Base-by-base conservation (phyloP, 1,140 invertebrate species). In the Stratiolaelaps scimitus region DNA sequence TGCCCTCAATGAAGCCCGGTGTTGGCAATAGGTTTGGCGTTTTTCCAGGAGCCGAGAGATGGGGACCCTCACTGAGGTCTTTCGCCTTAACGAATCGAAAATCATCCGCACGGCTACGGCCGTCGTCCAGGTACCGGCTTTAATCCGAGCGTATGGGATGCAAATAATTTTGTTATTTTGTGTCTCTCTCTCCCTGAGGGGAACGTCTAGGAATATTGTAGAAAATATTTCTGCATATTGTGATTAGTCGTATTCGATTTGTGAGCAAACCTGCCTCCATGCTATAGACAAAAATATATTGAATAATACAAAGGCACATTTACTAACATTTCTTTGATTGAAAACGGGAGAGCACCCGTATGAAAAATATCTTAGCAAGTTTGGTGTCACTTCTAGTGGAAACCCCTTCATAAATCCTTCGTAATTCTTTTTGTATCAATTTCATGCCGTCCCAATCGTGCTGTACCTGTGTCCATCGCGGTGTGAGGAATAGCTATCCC, bases 21-120 rank as follows among this genome's bases (percentile, higher is more conserved):
- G 53, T 60, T 5, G 53, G 53, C 2, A 60, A 34, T 4, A 60
- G 53, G 53, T 60, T 60, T 2, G 53, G 53, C 4, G 53, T 60
- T 34, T 60, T 60, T 17, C 53, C 53, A 1, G 53, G 53, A 1
- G 53, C 53, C 4, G 53, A 26, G 26, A 60, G 23, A 26, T 60
- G 53, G 6, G 53, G 53, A 17, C 53, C 53, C 20, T 60, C 53
- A 23, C 53, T 60, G 5, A 60, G 26, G 23, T 60, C 53, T 26
- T 60, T 60, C 13, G 53, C 53, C 20, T 60, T 60, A 15, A 60
- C 34, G 53, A 29, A 60, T 17, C 53, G 53, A 34, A 60, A 60
- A 17, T 60, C 53, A 23, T 60, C 53, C 53, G 26, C 53, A 10
- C 53, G 53, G 26, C 17, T 34, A 20, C 15, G 53, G 15, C 4